Evolutionary conservation across 2,888 invertebrate genomes (phyloP).

Genomic region (Tricholauxania praeusta): DNA sequence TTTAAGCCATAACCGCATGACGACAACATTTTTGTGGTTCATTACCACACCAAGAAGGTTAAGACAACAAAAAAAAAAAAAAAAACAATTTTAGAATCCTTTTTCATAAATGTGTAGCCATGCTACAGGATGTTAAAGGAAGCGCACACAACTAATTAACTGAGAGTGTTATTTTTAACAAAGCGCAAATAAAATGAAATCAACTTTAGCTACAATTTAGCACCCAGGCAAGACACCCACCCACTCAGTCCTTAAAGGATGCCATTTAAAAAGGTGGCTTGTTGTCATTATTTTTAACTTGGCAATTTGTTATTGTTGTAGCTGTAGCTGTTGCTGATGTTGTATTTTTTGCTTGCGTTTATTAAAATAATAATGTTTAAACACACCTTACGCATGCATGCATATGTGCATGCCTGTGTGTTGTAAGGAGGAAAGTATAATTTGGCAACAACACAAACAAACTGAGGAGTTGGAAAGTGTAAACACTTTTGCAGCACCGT

Average conservation of each 20-base stretch:
- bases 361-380: constrained; percentile 32
- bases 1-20: constrained; percentile 39
- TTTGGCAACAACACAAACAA: not conserved
- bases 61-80: too few species aligned
- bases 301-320: constrained; percentile 17
- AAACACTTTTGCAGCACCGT: constrained; percentile 11
- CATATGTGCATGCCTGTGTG: not conserved
- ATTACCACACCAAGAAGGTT: constrained; percentile 37
- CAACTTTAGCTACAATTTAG: not conserved
- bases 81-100: too few species aligned
- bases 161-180: too few species aligned
- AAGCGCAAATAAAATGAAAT: too few species aligned
- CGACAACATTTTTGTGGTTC: constrained; percentile 50
- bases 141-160: too few species aligned
- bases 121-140: too few species aligned
- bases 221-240: not conserved
- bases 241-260: not conserved
- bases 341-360: constrained; percentile 19
- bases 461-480: not conserved
- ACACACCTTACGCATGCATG: constrained; percentile 2
- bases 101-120: too few species aligned
- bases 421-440: not conserved
- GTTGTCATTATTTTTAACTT: constrained; percentile 17
- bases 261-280: not conserved
- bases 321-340: too few species aligned